Base-by-base conservation (phyloP, 2,888 invertebrate species). In the Agonopterix subpropinquella region DNA sequence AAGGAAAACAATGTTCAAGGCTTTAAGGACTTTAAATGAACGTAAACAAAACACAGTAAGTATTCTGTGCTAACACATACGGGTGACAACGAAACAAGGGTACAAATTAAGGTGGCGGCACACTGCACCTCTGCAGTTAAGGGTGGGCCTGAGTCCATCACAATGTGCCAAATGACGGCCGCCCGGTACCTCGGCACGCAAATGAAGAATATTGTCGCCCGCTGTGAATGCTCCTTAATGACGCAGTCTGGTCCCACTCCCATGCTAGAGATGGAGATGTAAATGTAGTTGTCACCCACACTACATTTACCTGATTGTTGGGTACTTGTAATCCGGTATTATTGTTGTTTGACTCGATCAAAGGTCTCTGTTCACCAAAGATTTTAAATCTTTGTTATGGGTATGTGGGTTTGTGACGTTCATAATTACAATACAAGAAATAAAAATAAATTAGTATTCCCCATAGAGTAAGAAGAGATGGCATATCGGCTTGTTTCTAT, bases 161-260 rank as follows among this genome's bases (percentile, higher is more conserved):
- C 87, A 88, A 88, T 88, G 69, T 80, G 78, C 77, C 80, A 87
- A 88, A 87, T 88, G 85, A 86, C 78, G 81, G 65, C 74, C 72
- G 64, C 69, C 70, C 39, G 39, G 39, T n/a, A 42, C 42, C 28
- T 11, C 73, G 72, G 77, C 73, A 82, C 83, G 87, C 84, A 86
- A 88, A 88, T 87, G 88, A 88, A 87, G 88, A 88, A 88, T 88
- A 88, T 88, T 88, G 87, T 87, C 84, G 84, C 80, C 73, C 75
- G 70, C 71, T 68, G 73, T 87, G 87, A 88, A 88, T 88, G 70
- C 82, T 77, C 79, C 86, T 82, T 87, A 88, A 87, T 87, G 88
- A 86, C 69, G 80, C 70, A 62, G 72, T 73, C 28, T 28, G 28
- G 28, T 28, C 28, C 28, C 28, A 28, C 28, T 28, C 28, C 28